These are phyloP conservation scores for Pterocles orientalis DNA, from an alignment of 2,113 vertebrate genomes.

Conservation along the genomic window DNA sequence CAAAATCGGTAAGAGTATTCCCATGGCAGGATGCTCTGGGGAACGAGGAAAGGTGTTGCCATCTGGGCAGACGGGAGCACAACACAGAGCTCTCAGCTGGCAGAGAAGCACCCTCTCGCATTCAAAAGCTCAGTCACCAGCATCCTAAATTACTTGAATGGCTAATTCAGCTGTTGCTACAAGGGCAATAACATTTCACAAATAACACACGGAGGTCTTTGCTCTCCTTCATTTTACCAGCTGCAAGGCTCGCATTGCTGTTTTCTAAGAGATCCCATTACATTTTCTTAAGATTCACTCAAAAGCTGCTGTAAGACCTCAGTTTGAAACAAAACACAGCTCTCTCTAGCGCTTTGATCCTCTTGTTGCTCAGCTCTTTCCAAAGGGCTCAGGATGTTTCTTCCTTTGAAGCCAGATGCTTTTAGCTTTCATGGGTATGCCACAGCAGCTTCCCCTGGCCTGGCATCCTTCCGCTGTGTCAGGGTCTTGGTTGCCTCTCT, in stretches of 20 bases:
- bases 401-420: background rate
- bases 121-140: background rate
- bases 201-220: background rate
- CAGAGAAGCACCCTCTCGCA: background rate
- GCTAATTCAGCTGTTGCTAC: background rate
- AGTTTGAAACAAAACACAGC: conserved; percentile 1
- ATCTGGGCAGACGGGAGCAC: background rate
- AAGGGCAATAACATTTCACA: background rate
- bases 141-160: background rate
- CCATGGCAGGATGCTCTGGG: background rate
- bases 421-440: background rate
- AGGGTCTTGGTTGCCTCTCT: background rate
- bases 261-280: conserved; percentile 11
- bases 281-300: background rate
- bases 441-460: background rate
- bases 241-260: background rate
- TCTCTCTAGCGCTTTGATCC: conserved; percentile 34
- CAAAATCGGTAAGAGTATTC: background rate
- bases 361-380: background rate
- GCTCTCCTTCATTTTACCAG: background rate
- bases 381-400: background rate
- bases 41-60: background rate
- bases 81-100: background rate
- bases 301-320: conserved; percentile 14
- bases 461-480: background rate